Percentiles rank a stretch among this genome's conserved stretches.
Conservation (phyloP, 2,113 vertebrate genomes). For the Galeopterus variegatus region DNA sequence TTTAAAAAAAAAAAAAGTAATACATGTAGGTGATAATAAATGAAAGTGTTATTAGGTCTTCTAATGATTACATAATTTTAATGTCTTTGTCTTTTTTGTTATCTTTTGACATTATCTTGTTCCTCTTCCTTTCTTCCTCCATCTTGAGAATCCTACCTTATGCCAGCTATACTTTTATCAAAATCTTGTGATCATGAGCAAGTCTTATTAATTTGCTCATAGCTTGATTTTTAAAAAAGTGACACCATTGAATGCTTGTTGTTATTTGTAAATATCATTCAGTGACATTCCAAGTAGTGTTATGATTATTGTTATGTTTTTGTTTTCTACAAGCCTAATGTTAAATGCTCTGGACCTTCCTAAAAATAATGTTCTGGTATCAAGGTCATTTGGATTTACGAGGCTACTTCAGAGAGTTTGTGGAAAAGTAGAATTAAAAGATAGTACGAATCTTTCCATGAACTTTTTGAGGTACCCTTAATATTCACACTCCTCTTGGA, state of each 20-base stretch:
- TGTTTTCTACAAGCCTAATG: not conserved
- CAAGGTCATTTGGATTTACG: not conserved
- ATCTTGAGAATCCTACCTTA: not conserved
- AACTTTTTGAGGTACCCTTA: too few relatives aligned
- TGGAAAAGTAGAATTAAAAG: too few relatives aligned
- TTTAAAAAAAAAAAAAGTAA: not conserved
- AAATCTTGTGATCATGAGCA: not conserved
- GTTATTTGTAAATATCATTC: conserved; percentile 16
- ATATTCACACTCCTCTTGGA: not conserved
- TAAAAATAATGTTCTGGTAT: not conserved
- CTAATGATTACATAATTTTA: conserved; percentile 9
- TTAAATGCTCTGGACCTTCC: not conserved
- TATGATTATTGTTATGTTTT: not conserved
- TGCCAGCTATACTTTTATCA: not conserved
- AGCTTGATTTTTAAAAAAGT: conserved; percentile 52
- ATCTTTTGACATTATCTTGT: not conserved
- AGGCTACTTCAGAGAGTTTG: too few relatives aligned
- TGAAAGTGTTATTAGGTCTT: not conserved
- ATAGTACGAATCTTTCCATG: too few relatives aligned
- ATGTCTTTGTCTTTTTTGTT: not conserved
- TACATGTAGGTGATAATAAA: not conserved
- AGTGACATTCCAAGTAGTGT: not conserved
- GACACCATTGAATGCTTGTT: not conserved
- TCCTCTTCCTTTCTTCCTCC: not conserved
- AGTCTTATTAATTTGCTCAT: conserved; percentile 13